Base-by-base conservation (phyloP, 2,797 vertebrate species). In the Atherinosoma microstoma region DNA sequence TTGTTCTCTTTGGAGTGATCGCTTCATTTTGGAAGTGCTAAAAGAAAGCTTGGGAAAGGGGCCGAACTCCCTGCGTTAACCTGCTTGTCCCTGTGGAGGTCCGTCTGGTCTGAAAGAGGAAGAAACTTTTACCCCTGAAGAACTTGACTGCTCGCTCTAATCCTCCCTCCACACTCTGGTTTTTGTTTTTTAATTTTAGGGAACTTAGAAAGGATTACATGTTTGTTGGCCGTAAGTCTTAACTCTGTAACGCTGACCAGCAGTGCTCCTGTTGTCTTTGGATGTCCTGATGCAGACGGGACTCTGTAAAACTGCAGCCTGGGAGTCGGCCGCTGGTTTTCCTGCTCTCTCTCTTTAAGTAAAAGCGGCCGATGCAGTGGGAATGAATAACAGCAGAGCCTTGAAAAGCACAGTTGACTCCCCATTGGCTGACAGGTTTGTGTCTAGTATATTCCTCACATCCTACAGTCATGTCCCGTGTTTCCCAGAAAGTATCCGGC, bases 21-120 rank as follows among this genome's bases (percentile, higher is more conserved):
- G 95, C 96, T 97, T 97, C 96, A 95, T 97, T 96, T 97, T 91
- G 90, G 96, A 97, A 97, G 96, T 96, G 96, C 89, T 89, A 87
- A 85, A 70, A 73, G 81, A 87, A 80, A 85, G 82, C 76, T 1
- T 36, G 71, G 75, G 70, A 58, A 63, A 69, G 42, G 73, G 80
- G 49, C 10, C 4, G 67, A 29, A 36, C 69, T 53, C 24, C 36
- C 38, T 30, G 75, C 53, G 78, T 64, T 60, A 68, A 84, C 81
- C 82, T 3, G 53, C 58, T 67, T 2, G 29, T 64, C 63, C 47
- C 61, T 1, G 64, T 40, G 71, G 62, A 70, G 72, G 42, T 64
- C 57, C 49, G 13, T 13, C 67, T 58, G 62, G 83, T 70, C 81
- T 75, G 12, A 93, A 91, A 91, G 94, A 94, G 93, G 94, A 83